Conservation (phyloP, 2,113 vertebrate genomes). For the Marmota flaviventris region DNA sequence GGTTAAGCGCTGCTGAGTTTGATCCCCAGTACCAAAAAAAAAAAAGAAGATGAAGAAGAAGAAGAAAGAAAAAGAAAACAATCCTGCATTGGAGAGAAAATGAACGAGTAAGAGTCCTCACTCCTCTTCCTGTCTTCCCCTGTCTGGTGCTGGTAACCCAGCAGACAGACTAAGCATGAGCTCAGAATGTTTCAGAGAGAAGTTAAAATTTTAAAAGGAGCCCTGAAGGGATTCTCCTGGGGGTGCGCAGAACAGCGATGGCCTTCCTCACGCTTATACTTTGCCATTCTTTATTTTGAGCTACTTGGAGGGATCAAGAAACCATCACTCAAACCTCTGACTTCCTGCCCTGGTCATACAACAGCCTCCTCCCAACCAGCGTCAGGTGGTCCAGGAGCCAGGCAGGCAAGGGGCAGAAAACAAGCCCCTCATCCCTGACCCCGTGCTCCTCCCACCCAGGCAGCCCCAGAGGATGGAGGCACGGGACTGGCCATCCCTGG, state of each 20-base stretch:
- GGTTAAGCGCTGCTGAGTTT: no score
- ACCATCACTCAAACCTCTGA: background rate
- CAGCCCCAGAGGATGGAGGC: background rate
- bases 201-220: background rate
- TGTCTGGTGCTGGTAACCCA: background rate
- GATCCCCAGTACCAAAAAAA: no score
- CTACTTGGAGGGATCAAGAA: no score
- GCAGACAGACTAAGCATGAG: background rate
- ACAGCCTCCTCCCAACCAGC: background rate
- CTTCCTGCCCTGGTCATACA: background rate
- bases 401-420: accelerated
- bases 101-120: background rate
- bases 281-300: background rate
- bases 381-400: background rate
- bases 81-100: background rate
- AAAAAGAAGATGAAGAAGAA: background rate
- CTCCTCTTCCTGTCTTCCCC: background rate
- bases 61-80: background rate
- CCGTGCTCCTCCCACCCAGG: background rate
- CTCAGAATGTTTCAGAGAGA: background rate
- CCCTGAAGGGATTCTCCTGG: no score
- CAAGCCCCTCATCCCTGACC: background rate
- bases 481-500: background rate
- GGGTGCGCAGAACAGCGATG: accelerated
- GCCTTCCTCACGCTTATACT: background rate